Evolutionary conservation across 1,140 invertebrate species (phyloP).

Genomic region (Telenomus remus): DNA sequence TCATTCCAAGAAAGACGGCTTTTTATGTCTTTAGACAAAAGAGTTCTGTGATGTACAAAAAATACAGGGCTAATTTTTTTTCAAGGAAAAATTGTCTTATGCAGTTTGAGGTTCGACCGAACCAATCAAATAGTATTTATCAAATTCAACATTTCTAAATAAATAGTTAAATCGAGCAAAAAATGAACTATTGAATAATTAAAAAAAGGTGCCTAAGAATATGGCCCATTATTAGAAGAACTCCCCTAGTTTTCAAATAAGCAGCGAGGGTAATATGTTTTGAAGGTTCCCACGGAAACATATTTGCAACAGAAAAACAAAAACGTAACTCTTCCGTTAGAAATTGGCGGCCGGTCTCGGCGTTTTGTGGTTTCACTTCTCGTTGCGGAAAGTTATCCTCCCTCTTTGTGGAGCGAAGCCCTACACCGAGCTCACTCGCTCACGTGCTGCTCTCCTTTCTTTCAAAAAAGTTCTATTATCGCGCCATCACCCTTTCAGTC

Average conservation of each 20-base stretch:
- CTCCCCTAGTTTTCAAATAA: slow-evolving; percentile 25
- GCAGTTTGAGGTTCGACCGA: no score
- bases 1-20: no score
- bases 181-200: no score
- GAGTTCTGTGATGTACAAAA: no score
- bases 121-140: no score
- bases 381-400: slow-evolving; percentile 38
- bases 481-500: slow-evolving; percentile 11
- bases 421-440: slow-evolving; percentile 37
- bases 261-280: slow-evolving; percentile 20
- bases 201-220: no score
- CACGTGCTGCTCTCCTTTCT: slow-evolving; percentile 40
- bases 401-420: slow-evolving; percentile 27
- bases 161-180: no score
- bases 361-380: slow-evolving; percentile 54
- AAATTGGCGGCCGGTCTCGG: slow-evolving; percentile 27
- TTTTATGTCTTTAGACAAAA: no score
- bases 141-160: no score
- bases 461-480: slow-evolving; percentile 28
- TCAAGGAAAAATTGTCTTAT: no score
- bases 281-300: slow-evolving; percentile 45
- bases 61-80: no score
- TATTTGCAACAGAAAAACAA: slow-evolving; percentile 39
- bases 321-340: slow-evolving; percentile 29
- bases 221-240: background rate